Evolutionary conservation across 2,113 vertebrate genomes (phyloP).

Genomic region (Numenius arquata): DNA sequence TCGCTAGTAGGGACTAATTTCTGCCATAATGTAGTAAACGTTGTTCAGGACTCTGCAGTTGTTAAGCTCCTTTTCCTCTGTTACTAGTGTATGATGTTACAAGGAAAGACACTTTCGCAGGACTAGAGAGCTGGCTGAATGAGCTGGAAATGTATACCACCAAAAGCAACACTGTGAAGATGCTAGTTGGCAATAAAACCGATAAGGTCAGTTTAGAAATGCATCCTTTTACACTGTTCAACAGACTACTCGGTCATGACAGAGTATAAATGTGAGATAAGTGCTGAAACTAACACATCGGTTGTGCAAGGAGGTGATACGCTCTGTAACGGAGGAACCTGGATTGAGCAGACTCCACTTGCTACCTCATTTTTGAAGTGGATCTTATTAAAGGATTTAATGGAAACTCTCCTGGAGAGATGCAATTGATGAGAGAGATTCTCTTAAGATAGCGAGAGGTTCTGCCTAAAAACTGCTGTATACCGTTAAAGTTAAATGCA

Average conservation of each 20-base stretch:
- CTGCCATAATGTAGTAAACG: not conserved
- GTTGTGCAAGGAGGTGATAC: too few species aligned
- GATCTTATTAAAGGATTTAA: not conserved
- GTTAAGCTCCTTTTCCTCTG: not conserved
- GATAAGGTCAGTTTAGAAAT: conserved; percentile 50
- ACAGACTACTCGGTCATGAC: not conserved
- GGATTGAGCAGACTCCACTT: not conserved
- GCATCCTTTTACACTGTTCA: not conserved
- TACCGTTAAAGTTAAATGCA: not conserved
- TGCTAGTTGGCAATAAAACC: conserved; percentile 66
- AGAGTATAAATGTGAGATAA: not conserved
- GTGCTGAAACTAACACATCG: not conserved
- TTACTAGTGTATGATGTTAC: conserved; percentile 67
- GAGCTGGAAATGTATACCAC: conserved; percentile 36
- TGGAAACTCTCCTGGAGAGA: not conserved
- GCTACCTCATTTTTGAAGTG: not conserved
- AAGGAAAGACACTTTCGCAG: conserved; percentile 54
- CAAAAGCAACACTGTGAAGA: conserved; percentile 40
- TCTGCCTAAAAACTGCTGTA: not conserved
- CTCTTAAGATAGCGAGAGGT: not conserved
- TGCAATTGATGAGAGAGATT: not conserved
- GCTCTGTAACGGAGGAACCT: not conserved
- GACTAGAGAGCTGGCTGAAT: conserved; percentile 38
- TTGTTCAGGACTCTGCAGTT: not conserved
- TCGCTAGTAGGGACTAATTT: not conserved